phyloP scores from a whole-genome alignment of 1,140 invertebrate species.

The Drosophila ogumai region DNA sequence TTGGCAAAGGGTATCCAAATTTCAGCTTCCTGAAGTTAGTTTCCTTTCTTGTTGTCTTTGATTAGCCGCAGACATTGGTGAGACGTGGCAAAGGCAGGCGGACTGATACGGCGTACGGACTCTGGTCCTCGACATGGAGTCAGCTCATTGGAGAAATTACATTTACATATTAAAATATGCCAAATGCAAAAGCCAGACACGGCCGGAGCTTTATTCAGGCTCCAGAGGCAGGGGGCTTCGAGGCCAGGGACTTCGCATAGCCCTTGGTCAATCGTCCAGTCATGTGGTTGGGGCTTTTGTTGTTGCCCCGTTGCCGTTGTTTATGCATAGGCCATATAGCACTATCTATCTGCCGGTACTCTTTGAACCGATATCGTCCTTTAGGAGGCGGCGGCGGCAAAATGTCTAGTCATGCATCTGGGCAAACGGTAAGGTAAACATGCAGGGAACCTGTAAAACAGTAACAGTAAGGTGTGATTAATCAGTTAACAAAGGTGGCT shows the following conservation, averaged over 20 bases:
- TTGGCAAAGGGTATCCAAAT: no score
- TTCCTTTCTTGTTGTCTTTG: constrained; percentile 52
- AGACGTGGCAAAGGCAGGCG: constrained; percentile 27
- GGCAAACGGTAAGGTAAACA: constrained; percentile 48
- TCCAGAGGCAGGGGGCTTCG: neutral
- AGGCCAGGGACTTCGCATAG: constrained; percentile 29
- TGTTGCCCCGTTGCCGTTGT: constrained; percentile 47
- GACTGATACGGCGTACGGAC: neutral
- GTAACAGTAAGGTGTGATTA: constrained; percentile 19
- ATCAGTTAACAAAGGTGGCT: constrained; percentile 2
- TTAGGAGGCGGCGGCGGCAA: constrained; percentile 39
- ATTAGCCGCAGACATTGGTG: constrained; percentile 67
- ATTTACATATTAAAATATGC: constrained; percentile 83
- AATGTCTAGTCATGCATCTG: constrained; percentile 69
- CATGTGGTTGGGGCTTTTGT: constrained; percentile 65
- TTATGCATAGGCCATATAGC: constrained; percentile 62
- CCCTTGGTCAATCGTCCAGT: constrained; percentile 68
- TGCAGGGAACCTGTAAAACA: constrained; percentile 5
- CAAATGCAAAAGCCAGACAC: constrained; percentile 62
- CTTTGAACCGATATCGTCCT: constrained; percentile 32
- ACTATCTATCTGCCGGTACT: constrained; percentile 14
- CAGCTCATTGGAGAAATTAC: constrained; percentile 81
- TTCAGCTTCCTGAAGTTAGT: no score
- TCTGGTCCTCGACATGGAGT: constrained; percentile 37
- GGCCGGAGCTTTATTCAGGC: constrained; percentile 11